Evolutionary conservation across 2,888 invertebrate species (phyloP), one percentile per base, ranked within the genome.

Genomic region (Tromatobia lineatoria): DNA sequence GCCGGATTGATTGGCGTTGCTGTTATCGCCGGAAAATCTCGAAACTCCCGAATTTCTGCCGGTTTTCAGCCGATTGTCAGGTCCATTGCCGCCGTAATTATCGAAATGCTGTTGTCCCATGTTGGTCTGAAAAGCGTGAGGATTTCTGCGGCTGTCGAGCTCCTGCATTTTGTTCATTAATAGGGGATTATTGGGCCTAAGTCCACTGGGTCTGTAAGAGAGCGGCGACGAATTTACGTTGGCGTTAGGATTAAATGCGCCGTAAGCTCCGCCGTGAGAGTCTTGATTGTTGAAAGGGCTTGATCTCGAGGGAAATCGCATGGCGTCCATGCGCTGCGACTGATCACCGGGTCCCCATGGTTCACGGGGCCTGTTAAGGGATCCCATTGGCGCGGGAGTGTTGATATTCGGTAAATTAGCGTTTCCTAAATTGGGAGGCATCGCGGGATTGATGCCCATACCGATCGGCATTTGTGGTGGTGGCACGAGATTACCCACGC

Each of bases 71-170:
- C 92, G 87, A 7, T 91, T 91, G 3, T 91, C 91, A 2, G 87
- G 73, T 0, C 87, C 85, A 4, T 89, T 89, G 3, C 91, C 92
- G 18, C 76, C 76, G 34, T 79, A 85, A 42, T 18, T 47, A 57
- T 78, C 86, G 61, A 85, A 87, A 57, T 80, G 80, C 29, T 66
- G 74, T 23, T 78, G 73, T 54, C 80, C 57, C 34, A 81, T 80
- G n/a, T 81, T 76, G 0, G 92, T 85, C n/a, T 92, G 93, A 61
- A 96, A 95, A 0, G 95, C 95, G 85, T 95, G 95, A 0, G 96
- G 95, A 88, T 95, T 96, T 3, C 96, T 94, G 69, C 96, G 95
- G 78, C 95, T 95, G 52, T 95, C 95, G 15, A 93, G 80, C 67
- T 93, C 93, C 73, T 93, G 93, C 42, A 93, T 91, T 80, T 93